phyloP scores from a whole-genome alignment of 2,797 vertebrate genomes.

The Arctocebus calabarensis region DNA sequence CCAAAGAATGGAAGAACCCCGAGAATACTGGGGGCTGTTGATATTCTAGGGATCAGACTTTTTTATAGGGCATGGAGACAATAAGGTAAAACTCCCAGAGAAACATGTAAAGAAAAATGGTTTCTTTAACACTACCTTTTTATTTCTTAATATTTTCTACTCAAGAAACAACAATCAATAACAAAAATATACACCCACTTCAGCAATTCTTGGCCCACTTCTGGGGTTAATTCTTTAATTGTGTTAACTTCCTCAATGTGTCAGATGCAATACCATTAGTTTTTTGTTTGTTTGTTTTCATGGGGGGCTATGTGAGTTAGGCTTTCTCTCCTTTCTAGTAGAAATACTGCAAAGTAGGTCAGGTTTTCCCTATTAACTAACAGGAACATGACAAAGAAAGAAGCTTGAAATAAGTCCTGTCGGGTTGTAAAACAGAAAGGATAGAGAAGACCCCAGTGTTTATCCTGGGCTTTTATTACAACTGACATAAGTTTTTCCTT shows the following conservation, averaged over 20 bases:
- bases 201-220: background rate
- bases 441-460: background rate
- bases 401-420: background rate
- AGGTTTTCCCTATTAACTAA: background rate
- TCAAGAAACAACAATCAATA: background rate
- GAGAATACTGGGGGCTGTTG: background rate
- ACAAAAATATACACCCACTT: background rate
- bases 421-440: background rate
- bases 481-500: background rate
- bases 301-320: background rate
- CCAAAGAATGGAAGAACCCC: background rate
- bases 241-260: background rate
- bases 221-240: background rate
- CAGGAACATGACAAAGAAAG: background rate
- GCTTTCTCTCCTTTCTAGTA: background rate
- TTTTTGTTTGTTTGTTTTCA: background rate
- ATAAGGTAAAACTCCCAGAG: background rate
- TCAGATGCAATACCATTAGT: background rate
- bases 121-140: background rate
- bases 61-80: background rate
- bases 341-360: conserved; percentile 23
- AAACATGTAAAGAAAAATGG: background rate
- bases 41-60: background rate
- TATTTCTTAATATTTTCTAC: background rate
- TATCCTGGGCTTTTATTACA: background rate